Evolutionary conservation across 2,888 invertebrate genomes (phyloP).

Genomic region (Nebria brevicollis): DNA sequence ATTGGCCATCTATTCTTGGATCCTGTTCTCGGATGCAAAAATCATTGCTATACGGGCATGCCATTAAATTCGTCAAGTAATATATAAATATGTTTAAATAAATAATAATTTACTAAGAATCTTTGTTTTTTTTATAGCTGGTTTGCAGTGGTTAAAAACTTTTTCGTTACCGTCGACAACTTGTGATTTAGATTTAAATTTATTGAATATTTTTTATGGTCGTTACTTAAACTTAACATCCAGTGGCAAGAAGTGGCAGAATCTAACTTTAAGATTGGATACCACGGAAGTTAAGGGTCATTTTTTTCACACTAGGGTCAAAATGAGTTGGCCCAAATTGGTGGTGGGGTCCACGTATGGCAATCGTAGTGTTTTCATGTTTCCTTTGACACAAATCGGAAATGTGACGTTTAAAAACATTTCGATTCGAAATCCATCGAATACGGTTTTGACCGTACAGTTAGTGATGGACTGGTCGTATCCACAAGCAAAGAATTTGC

Average conservation of each 20-base stretch:
- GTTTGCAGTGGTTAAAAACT: constrained; percentile 75
- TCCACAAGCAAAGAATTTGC: constrained; percentile 67
- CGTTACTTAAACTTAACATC: constrained; percentile 68
- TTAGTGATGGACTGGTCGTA: constrained; percentile 76
- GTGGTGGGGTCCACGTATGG: constrained; percentile 57
- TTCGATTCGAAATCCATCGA: constrained; percentile 78
- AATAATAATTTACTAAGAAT: constrained; percentile 12
- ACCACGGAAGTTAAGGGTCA: constrained; percentile 76
- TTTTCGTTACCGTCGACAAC: constrained; percentile 72
- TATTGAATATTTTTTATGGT: constrained; percentile 71
- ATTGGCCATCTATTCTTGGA: constrained; percentile 76
- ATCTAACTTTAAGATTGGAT: constrained; percentile 79
- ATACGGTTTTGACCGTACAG: constrained; percentile 77
- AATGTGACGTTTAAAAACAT: constrained; percentile 73
- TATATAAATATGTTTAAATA: constrained; percentile 39
- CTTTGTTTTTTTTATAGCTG: constrained; percentile 63
- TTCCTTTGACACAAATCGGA: constrained; percentile 80
- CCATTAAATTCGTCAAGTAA: constrained; percentile 72
- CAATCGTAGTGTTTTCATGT: constrained; percentile 66
- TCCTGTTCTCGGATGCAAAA: constrained; percentile 76
- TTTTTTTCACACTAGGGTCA: constrained; percentile 72
- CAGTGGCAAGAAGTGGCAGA: constrained; percentile 68
- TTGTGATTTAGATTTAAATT: constrained; percentile 75
- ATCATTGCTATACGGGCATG: constrained; percentile 82
- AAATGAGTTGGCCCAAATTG: constrained; percentile 75